Evolutionary conservation across 1,140 invertebrate species (phyloP), one percentile per base, ranked within the genome.

Genomic region (Zaprionus vittiger): DNA sequence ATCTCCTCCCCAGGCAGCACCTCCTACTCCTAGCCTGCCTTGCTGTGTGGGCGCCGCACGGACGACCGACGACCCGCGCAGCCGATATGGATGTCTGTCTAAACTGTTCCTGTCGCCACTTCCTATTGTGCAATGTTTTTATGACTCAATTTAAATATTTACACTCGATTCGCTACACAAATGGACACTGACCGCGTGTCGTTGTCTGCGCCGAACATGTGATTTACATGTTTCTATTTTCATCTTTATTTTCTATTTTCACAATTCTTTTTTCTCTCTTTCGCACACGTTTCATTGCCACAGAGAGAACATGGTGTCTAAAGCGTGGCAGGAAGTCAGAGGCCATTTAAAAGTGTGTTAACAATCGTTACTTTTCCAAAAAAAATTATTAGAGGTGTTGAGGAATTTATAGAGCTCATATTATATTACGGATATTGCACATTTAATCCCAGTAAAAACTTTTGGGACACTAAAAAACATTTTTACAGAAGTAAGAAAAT

Each of bases 81-180:
- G 20, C 84, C 77, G 81, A 89, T 90, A 81, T 89, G 78, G 81
- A 28, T 65, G 74, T 67, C 55, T 79, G 77, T 67, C 55, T 52
- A 60, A 54, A 57, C n/a, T 62, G 59, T 81, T 82, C 80, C 80
- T 81, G 73, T 76, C 38, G 49, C 41, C 49, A 56, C 24, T 77
- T 80, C 54, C 64, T 65, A 80, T 74, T 83, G 81, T 78, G 81
- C 81, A 80, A 84, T 69, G 57, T 63, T 79, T 78, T 83, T 72
- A 80, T 90, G 84, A 89, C 78, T 89, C 84, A 89, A 89, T 89
- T 87, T 71, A 66, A 81, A 84, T 83, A 80, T 83, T 82, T 83
- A 71, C 66, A 79, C 44, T 63, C 59, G 68, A 60, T 66, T 38
- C 17, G 49, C 49, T 68, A 56, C 69, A 55, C 54, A 78, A 75